Conservation (phyloP, 2,113 vertebrate genomes). For the Mionectes macconnelli region DNA sequence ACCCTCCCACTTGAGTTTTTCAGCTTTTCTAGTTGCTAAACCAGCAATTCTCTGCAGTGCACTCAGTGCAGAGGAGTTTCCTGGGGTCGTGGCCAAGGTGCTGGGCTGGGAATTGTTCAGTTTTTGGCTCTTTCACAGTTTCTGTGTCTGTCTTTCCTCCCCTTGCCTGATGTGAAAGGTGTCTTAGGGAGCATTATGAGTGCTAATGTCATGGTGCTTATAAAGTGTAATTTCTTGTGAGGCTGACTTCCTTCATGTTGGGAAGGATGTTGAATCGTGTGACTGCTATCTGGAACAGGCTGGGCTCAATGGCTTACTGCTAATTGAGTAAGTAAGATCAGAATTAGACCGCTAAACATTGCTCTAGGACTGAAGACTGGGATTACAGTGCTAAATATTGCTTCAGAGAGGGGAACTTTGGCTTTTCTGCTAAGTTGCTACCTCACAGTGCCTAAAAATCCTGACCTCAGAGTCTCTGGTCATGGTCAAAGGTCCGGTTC, state of each 20-base stretch:
- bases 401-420: not conserved
- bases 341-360: constrained; percentile 55
- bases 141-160: not conserved
- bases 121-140: not conserved
- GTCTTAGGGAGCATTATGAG: fast-evolving
- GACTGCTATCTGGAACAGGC: not conserved
- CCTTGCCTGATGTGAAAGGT: not conserved
- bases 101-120: not conserved
- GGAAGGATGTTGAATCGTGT: not conserved
- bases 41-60: not conserved
- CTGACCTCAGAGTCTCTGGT: not conserved
- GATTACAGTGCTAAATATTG: constrained; percentile 53
- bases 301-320: constrained; percentile 49
- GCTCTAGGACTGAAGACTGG: not conserved
- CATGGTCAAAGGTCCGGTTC: not conserved
- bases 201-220: not conserved
- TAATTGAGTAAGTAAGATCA: constrained; percentile 47
- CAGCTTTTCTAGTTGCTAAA: not conserved
- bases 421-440: not conserved
- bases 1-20: not conserved
- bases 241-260: not conserved
- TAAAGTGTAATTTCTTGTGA: not conserved
- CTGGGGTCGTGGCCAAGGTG: not conserved
- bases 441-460: constrained; percentile 6
- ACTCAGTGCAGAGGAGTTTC: not conserved